Base-by-base conservation (phyloP, 2,113 vertebrate genomes). In the Pygoscelis antarcticus region DNA sequence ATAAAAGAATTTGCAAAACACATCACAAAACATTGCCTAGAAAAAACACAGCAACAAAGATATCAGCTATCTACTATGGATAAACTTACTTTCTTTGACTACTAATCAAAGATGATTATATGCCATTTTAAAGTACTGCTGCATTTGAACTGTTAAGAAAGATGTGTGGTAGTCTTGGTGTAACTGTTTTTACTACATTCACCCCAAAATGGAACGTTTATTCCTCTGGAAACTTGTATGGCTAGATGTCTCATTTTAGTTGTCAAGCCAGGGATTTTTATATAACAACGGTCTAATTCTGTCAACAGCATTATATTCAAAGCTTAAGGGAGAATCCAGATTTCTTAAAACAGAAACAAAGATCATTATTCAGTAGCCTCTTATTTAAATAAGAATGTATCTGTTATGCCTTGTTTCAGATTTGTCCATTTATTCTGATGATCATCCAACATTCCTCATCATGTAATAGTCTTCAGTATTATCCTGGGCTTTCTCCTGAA, bases 211-310 rank as follows among this genome's bases (percentile, higher is more conserved):
- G 32, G 58, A 88, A 77, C 4, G 1, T 70, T 61, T 91, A 80
- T 57, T 93, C 29, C 42, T 94, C 83, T 55, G 78, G 62, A 87
- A 93, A 80, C 49, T 82, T 51, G 51, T 22, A 80, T 7, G 9
- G 47, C 60, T 75, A 42, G 30, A 90, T 47, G 36, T 57, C 47
- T 83, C 36, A 38, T 76, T 94, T 87, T 61, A 78, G 57, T 29
- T 83, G 88, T 90, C 94, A 94, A 79, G 82, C 12, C 61, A 81
- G 61, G 7, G 62, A 83, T 26, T 84, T 77, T 61, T 77, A 82
- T 32, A 12, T 64, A 94, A 75, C 54, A 92, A 62, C 14, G 69
- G 77, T 95, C 93, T 94, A 83, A 95, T 91, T 96, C 93, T 88
- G 87, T 89, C 94, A 96, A 89, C 30, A 75, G 51, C 54, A 92